Percentiles rank a stretch among this genome's conserved stretches.
These are phyloP conservation scores for Adelognathus sp. DNA, from an alignment of 2,888 invertebrate genomes.

Conservation along the genomic window DNA sequence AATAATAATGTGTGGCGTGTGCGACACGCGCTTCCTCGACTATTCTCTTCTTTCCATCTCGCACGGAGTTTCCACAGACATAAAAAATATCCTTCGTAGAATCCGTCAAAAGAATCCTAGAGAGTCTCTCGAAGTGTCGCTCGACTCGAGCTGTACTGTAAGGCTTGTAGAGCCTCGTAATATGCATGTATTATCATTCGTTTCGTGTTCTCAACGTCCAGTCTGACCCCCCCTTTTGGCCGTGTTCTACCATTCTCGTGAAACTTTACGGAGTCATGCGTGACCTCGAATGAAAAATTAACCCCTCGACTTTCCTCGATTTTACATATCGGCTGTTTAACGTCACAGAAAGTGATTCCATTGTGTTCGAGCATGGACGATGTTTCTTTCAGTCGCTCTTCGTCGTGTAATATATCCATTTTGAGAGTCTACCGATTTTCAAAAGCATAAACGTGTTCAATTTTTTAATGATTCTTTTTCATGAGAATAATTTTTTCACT, in stretches of 20 bases:
- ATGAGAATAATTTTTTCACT: no score
- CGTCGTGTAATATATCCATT: no score
- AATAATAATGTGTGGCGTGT: conserved; percentile 45
- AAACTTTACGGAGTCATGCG: neutral
- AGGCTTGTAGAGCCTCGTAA: neutral
- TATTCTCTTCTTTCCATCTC: conserved; percentile 25
- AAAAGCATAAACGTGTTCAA: no score
- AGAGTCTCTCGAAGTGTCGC: conserved; percentile 8
- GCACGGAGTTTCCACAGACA: conserved; percentile 12
- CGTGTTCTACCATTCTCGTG: conserved; percentile 19
- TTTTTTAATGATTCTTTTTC: no score
- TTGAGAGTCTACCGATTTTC: no score
- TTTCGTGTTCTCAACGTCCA: conserved; percentile 5
- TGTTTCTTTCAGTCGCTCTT: neutral
- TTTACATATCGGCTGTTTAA: neutral
- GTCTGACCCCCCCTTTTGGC: conserved; percentile 28
- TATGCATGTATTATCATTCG: conserved; percentile 37
- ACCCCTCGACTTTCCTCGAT: neutral
- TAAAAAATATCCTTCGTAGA: conserved; percentile 25
- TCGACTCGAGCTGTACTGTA: conserved; percentile 30
- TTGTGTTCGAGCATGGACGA: neutral
- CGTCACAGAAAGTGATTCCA: neutral
- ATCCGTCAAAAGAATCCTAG: conserved; percentile 40
- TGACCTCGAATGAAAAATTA: conserved; percentile 6
- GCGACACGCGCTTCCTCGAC: conserved; percentile 13